These are phyloP conservation scores for Steatocranus sp. DNA, from an alignment of 2,797 vertebrate genomes.

Conservation along the genomic window DNA sequence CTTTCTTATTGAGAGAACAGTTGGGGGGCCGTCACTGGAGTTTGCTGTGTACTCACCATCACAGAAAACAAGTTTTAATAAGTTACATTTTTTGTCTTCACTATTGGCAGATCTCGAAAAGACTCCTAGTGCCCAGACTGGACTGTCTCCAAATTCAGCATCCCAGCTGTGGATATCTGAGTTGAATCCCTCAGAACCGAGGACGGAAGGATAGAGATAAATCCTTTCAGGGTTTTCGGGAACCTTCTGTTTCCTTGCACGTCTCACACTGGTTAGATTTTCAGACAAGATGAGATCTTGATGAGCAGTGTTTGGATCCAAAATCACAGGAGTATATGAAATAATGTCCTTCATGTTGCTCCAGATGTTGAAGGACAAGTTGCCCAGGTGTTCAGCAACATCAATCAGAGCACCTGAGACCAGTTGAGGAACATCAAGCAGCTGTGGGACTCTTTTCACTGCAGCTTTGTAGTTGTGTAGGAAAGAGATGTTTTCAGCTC, in stretches of 20 bases:
- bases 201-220: not conserved
- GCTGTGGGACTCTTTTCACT: not conserved
- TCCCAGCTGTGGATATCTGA: constrained; percentile 22
- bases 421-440: not conserved
- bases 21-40: no score
- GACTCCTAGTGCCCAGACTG: not conserved
- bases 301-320: constrained; percentile 10
- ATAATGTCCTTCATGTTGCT: not conserved
- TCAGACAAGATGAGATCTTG: not conserved
- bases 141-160: not conserved
- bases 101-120: not conserved
- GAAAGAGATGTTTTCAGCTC: not conserved
- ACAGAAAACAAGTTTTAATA: not conserved
- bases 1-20: not conserved
- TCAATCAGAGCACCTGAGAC: not conserved
- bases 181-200: constrained; percentile 11
- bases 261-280: not conserved
- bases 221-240: constrained; percentile 17
- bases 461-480: not conserved
- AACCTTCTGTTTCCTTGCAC: not conserved
- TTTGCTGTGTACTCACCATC: not conserved
- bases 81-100: not conserved
- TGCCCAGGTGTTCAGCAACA: not conserved
- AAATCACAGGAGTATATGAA: not conserved
- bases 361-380: not conserved